Conservation (phyloP, 2,113 vertebrate genomes). For the Edolisoma coerulescens region DNA sequence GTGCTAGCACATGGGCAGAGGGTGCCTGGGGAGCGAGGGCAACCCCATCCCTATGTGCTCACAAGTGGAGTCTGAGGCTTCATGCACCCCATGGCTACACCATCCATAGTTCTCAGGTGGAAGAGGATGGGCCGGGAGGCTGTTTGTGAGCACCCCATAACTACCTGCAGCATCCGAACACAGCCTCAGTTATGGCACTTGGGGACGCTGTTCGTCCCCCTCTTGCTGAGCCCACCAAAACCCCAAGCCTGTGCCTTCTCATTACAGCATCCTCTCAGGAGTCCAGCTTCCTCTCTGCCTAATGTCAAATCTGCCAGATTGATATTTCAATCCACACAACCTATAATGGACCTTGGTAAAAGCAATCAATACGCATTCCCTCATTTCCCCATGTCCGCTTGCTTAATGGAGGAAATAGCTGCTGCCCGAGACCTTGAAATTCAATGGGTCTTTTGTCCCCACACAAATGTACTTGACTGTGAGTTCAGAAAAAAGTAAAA, state of each 20-base stretch:
- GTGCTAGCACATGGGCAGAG: accelerated
- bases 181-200: background rate
- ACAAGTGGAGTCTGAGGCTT: background rate
- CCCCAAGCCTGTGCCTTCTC: background rate
- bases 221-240: background rate
- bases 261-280: background rate
- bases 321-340: constrained; percentile 8
- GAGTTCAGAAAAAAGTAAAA: background rate
- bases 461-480: background rate
- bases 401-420: constrained; percentile 57
- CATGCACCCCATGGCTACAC: background rate
- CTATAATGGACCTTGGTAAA: constrained; percentile 48
- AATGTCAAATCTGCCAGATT: constrained; percentile 28
- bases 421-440: constrained; percentile 32
- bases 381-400: background rate
- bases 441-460: background rate
- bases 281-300: background rate
- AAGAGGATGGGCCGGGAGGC: background rate
- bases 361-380: constrained; percentile 35
- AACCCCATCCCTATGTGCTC: background rate
- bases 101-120: background rate
- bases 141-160: background rate
- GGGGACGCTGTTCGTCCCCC: background rate
- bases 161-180: background rate
- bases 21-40: background rate